Conservation (phyloP, 2,797 vertebrate species). For the Takifugu ocellatus region DNA sequence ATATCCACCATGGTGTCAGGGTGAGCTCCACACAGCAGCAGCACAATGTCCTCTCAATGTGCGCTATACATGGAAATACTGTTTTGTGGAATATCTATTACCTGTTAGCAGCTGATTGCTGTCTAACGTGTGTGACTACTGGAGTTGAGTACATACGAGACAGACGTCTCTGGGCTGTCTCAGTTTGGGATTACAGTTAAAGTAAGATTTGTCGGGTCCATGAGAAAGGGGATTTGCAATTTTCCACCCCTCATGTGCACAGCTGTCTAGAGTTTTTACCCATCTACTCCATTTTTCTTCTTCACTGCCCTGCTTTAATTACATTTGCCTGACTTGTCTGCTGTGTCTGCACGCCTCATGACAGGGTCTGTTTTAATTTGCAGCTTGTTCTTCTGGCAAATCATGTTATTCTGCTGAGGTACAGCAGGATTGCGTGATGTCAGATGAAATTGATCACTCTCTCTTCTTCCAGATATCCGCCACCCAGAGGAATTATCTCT, state of each 20-base stretch:
- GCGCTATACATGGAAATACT: neutral
- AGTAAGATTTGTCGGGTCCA: slow-evolving; percentile 52
- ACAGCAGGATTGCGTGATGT: neutral
- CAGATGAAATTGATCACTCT: slow-evolving; percentile 12
- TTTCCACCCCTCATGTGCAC: slow-evolving; percentile 59
- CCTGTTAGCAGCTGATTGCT: no score
- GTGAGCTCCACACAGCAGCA: slow-evolving; percentile 20
- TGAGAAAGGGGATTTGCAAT: slow-evolving; percentile 61
- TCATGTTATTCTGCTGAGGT: slow-evolving; percentile 12
- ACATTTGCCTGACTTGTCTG: neutral
- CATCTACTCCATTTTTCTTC: slow-evolving; percentile 5
- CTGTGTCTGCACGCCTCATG: neutral
- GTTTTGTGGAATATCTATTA: slow-evolving; percentile 1
- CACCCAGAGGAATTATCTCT: slow-evolving; percentile 97
- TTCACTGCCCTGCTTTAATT: slow-evolving; percentile 4
- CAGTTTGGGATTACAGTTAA: slow-evolving; percentile 55
- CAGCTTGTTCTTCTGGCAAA: slow-evolving; percentile 24
- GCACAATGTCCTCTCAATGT: neutral
- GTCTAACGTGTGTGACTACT: slow-evolving; percentile 8
- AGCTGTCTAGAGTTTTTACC: slow-evolving; percentile 55
- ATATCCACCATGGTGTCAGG: slow-evolving; percentile 29
- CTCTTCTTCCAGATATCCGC: slow-evolving; percentile 84
- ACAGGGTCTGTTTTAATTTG: slow-evolving; percentile 19
- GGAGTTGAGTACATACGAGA: slow-evolving; percentile 3
- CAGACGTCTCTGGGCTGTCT: slow-evolving; percentile 43